Evolutionary conservation across 2,113 vertebrate species (phyloP).

Genomic region (Elgaria multicarinata): DNA sequence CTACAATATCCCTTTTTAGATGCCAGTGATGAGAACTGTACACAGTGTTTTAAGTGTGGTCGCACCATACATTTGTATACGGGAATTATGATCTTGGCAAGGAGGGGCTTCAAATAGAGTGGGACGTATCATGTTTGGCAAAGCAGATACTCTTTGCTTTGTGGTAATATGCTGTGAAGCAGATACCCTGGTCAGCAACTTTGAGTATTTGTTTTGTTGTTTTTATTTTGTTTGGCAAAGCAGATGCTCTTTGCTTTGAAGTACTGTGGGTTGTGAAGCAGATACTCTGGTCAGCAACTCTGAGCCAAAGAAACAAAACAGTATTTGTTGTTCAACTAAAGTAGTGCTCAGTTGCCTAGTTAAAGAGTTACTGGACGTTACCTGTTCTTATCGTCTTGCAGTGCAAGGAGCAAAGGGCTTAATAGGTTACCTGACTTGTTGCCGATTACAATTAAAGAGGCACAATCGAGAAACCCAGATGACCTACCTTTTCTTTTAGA

Average conservation of each 20-base stretch:
- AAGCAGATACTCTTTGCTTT: background rate
- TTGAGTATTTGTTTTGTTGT: background rate
- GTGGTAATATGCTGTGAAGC: conserved; percentile 9
- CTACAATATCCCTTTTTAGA: too few relatives aligned
- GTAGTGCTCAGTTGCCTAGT: conserved; percentile 61
- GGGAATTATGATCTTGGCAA: background rate
- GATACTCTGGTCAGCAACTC: conserved; percentile 52
- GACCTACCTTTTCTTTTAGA: conserved; percentile 51
- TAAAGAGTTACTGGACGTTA: conserved; percentile 71
- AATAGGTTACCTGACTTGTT: conserved; percentile 63
- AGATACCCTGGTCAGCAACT: conserved; percentile 53
- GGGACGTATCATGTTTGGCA: background rate
- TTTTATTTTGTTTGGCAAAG: background rate
- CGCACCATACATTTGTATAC: too few relatives aligned
- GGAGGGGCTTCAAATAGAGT: background rate
- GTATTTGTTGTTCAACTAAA: conserved; percentile 52
- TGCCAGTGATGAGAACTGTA: too few relatives aligned
- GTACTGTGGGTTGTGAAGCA: background rate
- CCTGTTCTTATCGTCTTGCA: conserved; percentile 59
- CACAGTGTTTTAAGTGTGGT: too few relatives aligned
- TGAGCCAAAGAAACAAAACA: conserved; percentile 54
- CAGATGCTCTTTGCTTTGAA: background rate
- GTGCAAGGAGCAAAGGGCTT: conserved; percentile 70
- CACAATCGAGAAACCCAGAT: conserved; percentile 11
- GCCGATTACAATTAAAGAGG: conserved; percentile 52